Percentiles rank a stretch among this genome's conserved stretches.
phyloP scores from a whole-genome alignment of 92 coral and sea anemone species.

The Epizoanthus fatuus region DNA sequence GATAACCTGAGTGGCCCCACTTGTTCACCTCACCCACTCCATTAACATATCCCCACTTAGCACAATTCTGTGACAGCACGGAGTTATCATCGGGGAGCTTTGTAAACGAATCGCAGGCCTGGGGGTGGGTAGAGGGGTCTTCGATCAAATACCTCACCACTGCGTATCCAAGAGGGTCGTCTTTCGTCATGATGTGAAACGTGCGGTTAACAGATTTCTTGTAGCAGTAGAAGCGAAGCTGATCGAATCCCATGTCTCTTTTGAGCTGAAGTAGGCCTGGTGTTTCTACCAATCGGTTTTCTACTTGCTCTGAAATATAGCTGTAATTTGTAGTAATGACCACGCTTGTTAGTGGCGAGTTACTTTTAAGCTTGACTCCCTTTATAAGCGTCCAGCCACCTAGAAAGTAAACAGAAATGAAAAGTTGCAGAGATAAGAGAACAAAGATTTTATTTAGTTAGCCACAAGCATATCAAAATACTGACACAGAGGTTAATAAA shows the following conservation, averaged over 20 bases:
- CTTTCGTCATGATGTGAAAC: constrained; percentile 81
- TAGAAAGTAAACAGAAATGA: neutral
- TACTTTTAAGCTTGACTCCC: constrained; percentile 48
- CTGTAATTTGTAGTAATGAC: constrained; percentile 66
- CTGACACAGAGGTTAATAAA: too few relatives aligned
- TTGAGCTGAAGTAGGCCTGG: constrained; percentile 58
- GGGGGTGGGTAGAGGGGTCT: constrained; percentile 54
- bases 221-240: constrained; percentile 79
- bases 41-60: constrained; percentile 78
- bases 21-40: constrained; percentile 46
- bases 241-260: constrained; percentile 72
- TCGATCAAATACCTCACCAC: constrained; percentile 72
- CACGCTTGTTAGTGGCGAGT: constrained; percentile 25
- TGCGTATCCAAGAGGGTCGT: constrained; percentile 49
- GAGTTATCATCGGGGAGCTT: constrained; percentile 82
- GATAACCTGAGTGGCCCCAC: constrained; percentile 76
- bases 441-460: too few relatives aligned
- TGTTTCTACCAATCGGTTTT: constrained; percentile 59
- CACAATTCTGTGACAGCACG: constrained; percentile 69
- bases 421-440: too few relatives aligned
- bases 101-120: constrained; percentile 83
- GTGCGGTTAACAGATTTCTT: constrained; percentile 79
- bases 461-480: too few relatives aligned
- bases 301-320: constrained; percentile 21
- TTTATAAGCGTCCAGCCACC: constrained; percentile 95